Evolutionary conservation across 2,113 vertebrate species (phyloP).

Genomic region (Oostethus manadensis): DNA sequence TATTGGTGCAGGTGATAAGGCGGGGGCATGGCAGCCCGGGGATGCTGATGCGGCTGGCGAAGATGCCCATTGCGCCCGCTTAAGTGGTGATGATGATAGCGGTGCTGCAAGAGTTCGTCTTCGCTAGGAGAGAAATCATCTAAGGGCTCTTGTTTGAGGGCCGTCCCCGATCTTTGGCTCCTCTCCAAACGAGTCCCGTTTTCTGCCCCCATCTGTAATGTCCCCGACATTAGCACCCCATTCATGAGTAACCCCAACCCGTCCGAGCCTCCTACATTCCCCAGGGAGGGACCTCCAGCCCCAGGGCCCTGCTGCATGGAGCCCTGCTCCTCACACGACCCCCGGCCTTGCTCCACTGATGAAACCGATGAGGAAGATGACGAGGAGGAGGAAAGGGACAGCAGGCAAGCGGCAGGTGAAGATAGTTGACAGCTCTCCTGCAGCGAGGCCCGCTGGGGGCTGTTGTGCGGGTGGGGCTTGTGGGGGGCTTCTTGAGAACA

Average conservation of each 20-base stretch:
- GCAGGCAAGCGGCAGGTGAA: conserved; percentile 78
- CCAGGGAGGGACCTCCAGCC: conserved; percentile 33
- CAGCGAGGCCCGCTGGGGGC: conserved; percentile 66
- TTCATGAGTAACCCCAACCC: conserved; percentile 61
- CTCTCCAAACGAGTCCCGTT: conserved; percentile 53
- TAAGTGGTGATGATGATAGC: conserved; percentile 78
- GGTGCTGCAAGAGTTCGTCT: conserved; percentile 81
- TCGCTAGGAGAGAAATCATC: conserved; percentile 84
- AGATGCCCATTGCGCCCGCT: conserved; percentile 57
- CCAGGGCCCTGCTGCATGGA: conserved; percentile 72
- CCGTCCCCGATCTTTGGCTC: conserved; percentile 69
- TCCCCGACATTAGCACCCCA: conserved; percentile 55
- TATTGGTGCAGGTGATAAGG: conserved; percentile 88
- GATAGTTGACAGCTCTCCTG: conserved; percentile 78
- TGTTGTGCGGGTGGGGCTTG: conserved; percentile 70
- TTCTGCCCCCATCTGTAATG: conserved; percentile 39
- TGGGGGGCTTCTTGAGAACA: conserved; percentile 64
- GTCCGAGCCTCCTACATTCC: conserved; percentile 42
- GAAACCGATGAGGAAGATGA: conserved; percentile 65
- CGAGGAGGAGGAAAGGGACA: conserved; percentile 72
- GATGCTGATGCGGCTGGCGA: conserved; percentile 67
- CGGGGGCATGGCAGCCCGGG: conserved; percentile 79
- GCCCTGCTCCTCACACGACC: conserved; percentile 72
- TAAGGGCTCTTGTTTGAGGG: conserved; percentile 89
- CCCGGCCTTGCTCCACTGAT: conserved; percentile 66